Base-by-base conservation (phyloP, 2,888 invertebrate species). In the Drosophila monieri region DNA sequence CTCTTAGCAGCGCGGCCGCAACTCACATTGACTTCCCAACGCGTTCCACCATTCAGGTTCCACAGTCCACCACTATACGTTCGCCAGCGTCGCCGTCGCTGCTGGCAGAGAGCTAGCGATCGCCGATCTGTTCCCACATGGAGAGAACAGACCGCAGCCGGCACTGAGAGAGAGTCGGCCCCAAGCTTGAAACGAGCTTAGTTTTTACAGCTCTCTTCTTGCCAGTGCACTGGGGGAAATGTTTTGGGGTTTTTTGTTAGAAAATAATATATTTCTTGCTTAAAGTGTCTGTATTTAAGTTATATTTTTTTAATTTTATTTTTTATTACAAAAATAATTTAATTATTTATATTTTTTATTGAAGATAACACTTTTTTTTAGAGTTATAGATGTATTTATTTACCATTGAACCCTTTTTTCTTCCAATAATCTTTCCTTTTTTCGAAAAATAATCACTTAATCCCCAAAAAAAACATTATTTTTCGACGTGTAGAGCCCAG, bases 1-100 rank as follows among this genome's bases (percentile, higher is more conserved):
- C 35, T 35, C n/a, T n/a, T 14, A 35, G 14, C 35, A 35, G 35
- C 86, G 80, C 43, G 43, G 12, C 12, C 21, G 52, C 35, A 35
- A 39, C 48, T 35, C 35, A 35, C 35, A 35, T 35, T n/a, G n/a
- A 35, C 35, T 35, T 35, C n/a, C n/a, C n/a, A n/a, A 35, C 35
- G 14, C 35, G 14, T 35, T 35, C 35, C 35, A 35, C 35, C 6
- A n/a, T 18, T 43, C 41, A 41, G 12, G 21, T 18, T 21, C 35
- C 35, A 35, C 35, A 6, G 6, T 35, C 35, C 35, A 35, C 35
- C 14, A 35, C 35, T 32, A 32, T 32, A n/a, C 12, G 32, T 32
- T 21, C 21, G 21, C 21, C 21, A 4, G 21, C 21, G 21, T 21
- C 21, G 21, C 21, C 3, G 21, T 21, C 35, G 35, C n/a, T 2